Evolutionary conservation across 2,888 invertebrate genomes (phyloP).

Genomic region (Brachyopa scutellaris): DNA sequence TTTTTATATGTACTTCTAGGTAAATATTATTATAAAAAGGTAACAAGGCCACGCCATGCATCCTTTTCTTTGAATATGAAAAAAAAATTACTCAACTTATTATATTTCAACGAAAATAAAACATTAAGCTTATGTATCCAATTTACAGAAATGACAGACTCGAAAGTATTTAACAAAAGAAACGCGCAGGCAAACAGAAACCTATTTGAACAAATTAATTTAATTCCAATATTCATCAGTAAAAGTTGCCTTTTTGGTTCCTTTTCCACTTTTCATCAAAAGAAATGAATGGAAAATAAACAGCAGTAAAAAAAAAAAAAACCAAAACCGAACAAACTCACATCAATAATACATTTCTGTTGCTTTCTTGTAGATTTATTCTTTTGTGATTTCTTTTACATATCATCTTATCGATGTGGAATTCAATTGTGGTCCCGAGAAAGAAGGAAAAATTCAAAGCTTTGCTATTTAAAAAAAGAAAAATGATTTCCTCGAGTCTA

Average conservation of each 20-base stretch:
- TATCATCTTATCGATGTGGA: constrained; percentile 49
- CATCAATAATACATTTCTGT: constrained; percentile 66
- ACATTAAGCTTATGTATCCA: constrained; percentile 10
- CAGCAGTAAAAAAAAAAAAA: constrained; percentile 16
- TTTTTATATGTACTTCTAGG: no score
- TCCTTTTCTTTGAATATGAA: not conserved
- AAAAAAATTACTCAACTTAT: no score
- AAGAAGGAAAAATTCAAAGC: constrained; percentile 8
- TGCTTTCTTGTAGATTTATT: constrained; percentile 41
- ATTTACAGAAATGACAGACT: constrained; percentile 15
- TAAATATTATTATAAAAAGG: no score
- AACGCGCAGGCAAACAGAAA: constrained; percentile 54
- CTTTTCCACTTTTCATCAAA: constrained; percentile 51
- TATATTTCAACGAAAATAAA: constrained; percentile 29
- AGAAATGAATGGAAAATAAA: constrained; percentile 52
- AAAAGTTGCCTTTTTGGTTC: constrained; percentile 33
- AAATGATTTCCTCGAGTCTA: constrained; percentile 1
- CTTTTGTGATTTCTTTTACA: constrained; percentile 58
- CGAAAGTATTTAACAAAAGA: constrained; percentile 57
- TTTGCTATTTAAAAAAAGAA: constrained; percentile 26
- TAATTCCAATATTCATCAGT: constrained; percentile 47
- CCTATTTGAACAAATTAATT: constrained; percentile 66
- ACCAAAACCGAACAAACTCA: no score
- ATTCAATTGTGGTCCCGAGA: constrained; percentile 53
- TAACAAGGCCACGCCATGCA: no score